Conservation (phyloP, 2,113 vertebrate species). For the Strix uralensis region DNA sequence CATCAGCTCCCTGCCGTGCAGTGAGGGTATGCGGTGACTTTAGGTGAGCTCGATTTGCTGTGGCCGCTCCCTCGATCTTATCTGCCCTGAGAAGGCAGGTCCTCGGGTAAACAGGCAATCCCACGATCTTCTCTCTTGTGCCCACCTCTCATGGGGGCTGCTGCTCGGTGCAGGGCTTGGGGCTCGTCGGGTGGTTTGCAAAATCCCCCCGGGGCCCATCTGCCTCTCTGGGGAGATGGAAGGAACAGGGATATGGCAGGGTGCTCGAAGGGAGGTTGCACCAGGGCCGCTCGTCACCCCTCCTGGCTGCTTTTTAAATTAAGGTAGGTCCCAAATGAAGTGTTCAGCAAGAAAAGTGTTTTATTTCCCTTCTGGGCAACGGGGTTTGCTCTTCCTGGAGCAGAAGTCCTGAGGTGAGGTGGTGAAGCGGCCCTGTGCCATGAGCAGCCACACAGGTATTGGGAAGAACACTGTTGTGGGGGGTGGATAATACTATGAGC, state of each 20-base stretch:
- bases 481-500: not conserved
- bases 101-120: not conserved
- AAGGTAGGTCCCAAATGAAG: not conserved
- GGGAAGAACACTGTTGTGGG: not conserved
- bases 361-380: not conserved
- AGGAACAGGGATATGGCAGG: not conserved
- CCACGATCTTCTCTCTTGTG: not conserved
- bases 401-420: not conserved
- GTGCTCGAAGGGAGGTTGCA: rapidly evolving
- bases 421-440: not conserved
- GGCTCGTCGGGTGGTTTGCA: not conserved
- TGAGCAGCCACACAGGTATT: not conserved
- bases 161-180: not conserved
- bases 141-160: not conserved
- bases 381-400: not conserved
- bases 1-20: rapidly evolving
- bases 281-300: not conserved
- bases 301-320: not conserved
- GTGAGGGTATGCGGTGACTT: not conserved
- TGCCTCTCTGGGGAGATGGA: not conserved
- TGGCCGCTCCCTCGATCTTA: not conserved
- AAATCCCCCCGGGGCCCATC: rapidly evolving
- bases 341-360: not conserved
- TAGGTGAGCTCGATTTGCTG: not conserved
- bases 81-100: not conserved